phyloP scores from a whole-genome alignment of 1,140 invertebrate genomes.

The Pseudomyrmex gracilis region DNA sequence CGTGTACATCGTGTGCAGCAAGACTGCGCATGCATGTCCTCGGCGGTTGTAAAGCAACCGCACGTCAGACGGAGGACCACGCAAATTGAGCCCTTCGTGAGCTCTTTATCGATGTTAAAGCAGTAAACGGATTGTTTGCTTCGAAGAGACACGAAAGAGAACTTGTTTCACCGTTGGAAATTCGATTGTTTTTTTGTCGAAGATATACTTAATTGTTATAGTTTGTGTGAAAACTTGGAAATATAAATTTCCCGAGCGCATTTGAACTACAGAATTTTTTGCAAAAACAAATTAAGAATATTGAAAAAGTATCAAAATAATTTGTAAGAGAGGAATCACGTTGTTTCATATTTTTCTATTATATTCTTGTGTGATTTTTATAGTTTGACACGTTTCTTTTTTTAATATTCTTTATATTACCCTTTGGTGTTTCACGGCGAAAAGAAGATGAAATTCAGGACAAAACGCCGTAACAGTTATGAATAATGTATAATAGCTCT shows the following conservation, averaged over 20 bases:
- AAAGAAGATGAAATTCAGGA: constrained; percentile 19
- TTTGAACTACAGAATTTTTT: too few relatives aligned
- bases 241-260: too few relatives aligned
- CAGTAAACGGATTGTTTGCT: neutral
- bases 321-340: too few relatives aligned
- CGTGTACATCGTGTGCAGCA: constrained; percentile 19
- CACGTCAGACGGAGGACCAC: neutral
- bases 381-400: neutral
- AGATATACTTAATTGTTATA: neutral
- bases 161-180: neutral
- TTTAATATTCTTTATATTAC: constrained; percentile 36
- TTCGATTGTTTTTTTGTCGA: neutral
- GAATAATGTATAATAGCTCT: constrained; percentile 54
- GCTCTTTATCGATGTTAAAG: neutral
- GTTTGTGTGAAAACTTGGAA: too few relatives aligned
- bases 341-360: constrained; percentile 4
- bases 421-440: constrained; percentile 6
- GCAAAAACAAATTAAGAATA: too few relatives aligned
- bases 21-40: constrained; percentile 35
- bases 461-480: constrained; percentile 52
- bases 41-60: constrained; percentile 2
- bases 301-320: too few relatives aligned
- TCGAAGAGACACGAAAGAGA: neutral
- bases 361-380: neutral
- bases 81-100: neutral